Evolutionary conservation across 1,140 invertebrate genomes (phyloP), one percentile per base, ranked within the genome.

Genomic region (Aphelenchoides fujianensis): DNA sequence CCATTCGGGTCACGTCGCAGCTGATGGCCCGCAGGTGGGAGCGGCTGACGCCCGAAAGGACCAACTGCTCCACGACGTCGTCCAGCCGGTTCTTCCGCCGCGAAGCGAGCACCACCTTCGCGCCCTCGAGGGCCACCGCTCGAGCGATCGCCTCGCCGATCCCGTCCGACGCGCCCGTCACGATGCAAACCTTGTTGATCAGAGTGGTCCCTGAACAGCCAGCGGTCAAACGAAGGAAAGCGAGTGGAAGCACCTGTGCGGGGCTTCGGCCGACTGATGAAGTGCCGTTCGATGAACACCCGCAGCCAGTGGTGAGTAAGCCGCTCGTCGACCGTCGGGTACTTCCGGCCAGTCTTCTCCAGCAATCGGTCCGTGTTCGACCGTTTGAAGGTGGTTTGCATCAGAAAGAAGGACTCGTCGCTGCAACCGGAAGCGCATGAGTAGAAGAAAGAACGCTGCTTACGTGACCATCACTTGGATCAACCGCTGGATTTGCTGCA

Each of bases 81-180:
- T 75, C 63, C 31, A 80, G 59, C 36, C 68, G 62, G 5, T 70
- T 52, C 16, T 72, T 19, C 66, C 76, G 79, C 7, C 78, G 69
- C 9, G 78, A 53, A 16, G 73, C 79, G 9, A 80, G 34, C 16
- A 80, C 79, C 28, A 82, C 78, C 9, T 27, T 74, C 19, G 79
- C 80, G 9, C 80, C 80, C 2, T 82, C 79, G 31, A 71, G 48
- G 0, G 78, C 79, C 31, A 82, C 57, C 19, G 57, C 54, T 52
- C 70, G 55, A 16, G 69, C 74, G 34, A 81, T 81, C 16, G 78
- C 74, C 55, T 78, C 80, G 16, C 78, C 78, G 64, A 80, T 80
- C 23, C 78, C 78, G 61, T 80, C 78, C 34, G 76, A 79, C 34
- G 78, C 78, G 27, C 78, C 78, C 32, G 78, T 80, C 27, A 80